Base-by-base conservation (phyloP, 2,888 invertebrate genomes). In the Ametastegia equiseti region DNA sequence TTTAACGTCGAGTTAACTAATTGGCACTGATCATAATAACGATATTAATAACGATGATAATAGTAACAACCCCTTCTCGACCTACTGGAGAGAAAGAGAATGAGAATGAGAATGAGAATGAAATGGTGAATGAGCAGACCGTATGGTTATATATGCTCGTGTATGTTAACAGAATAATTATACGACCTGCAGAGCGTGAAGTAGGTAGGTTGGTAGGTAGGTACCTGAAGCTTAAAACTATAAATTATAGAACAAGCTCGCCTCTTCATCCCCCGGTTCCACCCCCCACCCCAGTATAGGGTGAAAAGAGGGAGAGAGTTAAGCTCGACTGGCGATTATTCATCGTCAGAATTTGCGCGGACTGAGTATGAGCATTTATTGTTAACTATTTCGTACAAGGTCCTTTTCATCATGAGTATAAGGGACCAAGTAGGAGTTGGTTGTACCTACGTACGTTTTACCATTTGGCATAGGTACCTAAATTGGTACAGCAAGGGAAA, bases 141-240 rank as follows among this genome's bases (percentile, higher is more conserved):
- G n/a, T n/a, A n/a, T n/a, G n/a, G n/a, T n/a, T n/a, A n/a, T n/a
- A n/a, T n/a, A n/a, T n/a, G n/a, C n/a, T n/a, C n/a, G n/a, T n/a
- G 54, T 23, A 23, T 23, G 54, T 60, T 60, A 60, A 60, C 60
- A 30, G 30, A 60, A 60, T 30, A 60, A 60, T 60, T 60, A 60
- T 60, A 30, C 60, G 23, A 60, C 60, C 15, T 60, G 60, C 15
- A 60, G 60, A 60, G 15, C 15, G 23, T 13, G 11, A 30, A 60
- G 27, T 30, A 60, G 60, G 57, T 54, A 54, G 54, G 23, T 27
- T 1, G 54, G 54, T 27, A 9, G 27, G 23, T 30, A 15, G 11
- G 13, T 60, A 54, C 54, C 54, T 33, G 30, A 63, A 67, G 67
- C 60, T 60, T 39, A 67, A 67, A 67, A 67, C 36, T 67, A 67